Conservation (phyloP, 2,113 vertebrate genomes). For the Caretta caretta region DNA sequence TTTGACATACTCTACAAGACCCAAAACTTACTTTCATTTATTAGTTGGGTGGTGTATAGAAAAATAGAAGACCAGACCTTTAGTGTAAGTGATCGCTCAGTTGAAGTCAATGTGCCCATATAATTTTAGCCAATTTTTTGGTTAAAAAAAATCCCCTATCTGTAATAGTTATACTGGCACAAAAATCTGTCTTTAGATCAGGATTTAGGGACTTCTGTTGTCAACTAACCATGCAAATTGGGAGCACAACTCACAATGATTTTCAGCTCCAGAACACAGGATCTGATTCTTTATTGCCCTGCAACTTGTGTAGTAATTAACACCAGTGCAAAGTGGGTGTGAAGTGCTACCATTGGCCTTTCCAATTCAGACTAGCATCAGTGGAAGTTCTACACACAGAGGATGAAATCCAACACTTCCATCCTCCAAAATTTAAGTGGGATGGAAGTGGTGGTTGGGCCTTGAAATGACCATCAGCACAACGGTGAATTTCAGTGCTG, state of each 20-base stretch:
- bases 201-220: neutral
- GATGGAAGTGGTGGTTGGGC: neutral
- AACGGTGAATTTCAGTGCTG: neutral
- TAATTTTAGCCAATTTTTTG: neutral
- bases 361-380: neutral
- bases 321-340: neutral
- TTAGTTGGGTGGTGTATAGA: neutral
- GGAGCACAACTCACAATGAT: neutral
- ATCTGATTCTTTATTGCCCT: neutral
- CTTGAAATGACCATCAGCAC: neutral
- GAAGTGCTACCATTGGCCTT: neutral
- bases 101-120: neutral
- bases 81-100: neutral
- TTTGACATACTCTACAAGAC: neutral
- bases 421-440: neutral
- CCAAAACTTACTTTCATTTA: neutral
- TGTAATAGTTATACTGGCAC: neutral
- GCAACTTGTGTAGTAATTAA: neutral
- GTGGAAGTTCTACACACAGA: neutral
- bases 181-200: neutral
- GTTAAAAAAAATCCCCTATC: neutral
- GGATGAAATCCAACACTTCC: neutral
- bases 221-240: neutral
- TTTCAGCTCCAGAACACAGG: neutral
- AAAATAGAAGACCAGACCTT: neutral